phyloP scores from a whole-genome alignment of 2,888 invertebrate species.

The Caenorhabditis sulstoni region DNA sequence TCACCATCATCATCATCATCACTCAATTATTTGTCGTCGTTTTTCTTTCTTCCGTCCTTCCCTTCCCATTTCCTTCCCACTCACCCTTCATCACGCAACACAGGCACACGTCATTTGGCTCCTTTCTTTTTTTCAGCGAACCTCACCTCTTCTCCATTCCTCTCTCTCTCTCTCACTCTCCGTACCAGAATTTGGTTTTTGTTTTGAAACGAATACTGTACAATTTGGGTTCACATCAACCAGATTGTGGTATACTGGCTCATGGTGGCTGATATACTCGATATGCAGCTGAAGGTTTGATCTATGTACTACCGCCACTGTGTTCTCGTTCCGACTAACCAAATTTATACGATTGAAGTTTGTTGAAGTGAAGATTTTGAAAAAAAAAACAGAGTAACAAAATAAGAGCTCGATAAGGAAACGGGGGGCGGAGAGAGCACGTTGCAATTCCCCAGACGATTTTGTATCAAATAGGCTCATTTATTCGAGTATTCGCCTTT shows the following conservation, averaged over 20 bases:
- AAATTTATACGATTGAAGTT: too few relatives aligned
- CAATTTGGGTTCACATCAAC: conserved; percentile 14
- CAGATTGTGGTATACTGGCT: conserved; percentile 50
- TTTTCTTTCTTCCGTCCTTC: conserved; percentile 18
- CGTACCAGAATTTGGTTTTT: conserved; percentile 9
- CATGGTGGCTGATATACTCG: conserved; percentile 64
- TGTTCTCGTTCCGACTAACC: background rate
- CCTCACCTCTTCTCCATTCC: conserved; percentile 28
- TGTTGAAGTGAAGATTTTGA: background rate
- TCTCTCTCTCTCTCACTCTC: background rate
- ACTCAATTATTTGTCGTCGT: conserved; percentile 50
- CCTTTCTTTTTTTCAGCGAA: conserved; percentile 48
- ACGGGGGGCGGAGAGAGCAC: background rate
- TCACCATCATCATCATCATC: conserved; percentile 46
- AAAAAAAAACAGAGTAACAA: background rate
- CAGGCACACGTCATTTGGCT: conserved; percentile 7
- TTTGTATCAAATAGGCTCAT: conserved; percentile 38
- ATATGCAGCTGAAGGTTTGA: conserved; percentile 62
- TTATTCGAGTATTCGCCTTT: conserved; percentile 11
- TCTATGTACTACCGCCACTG: background rate
- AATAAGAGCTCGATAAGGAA: too few relatives aligned
- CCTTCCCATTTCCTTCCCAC: conserved; percentile 2
- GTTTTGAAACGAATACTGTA: conserved; percentile 6
- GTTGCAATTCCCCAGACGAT: conserved; percentile 35
- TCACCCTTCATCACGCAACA: background rate